Base-by-base conservation (phyloP, 2,113 vertebrate genomes). In the Protomyctophum bolini region DNA sequence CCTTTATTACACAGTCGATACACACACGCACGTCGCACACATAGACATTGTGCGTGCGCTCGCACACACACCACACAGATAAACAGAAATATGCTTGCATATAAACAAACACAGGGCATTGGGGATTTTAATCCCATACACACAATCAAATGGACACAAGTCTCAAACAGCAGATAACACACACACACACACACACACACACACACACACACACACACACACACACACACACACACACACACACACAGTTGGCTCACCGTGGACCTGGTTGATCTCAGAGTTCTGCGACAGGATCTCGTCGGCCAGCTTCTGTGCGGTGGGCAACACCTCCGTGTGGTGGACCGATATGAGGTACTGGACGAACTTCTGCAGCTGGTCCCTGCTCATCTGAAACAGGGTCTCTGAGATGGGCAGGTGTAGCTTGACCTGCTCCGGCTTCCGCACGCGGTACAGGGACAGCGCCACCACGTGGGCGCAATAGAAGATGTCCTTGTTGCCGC, bases 401-500 rank as follows among this genome's bases (percentile, higher is more conserved):
- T 99, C 97, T 82, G 97, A 99, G 94, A 98, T 99, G 89, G 97
- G 97, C 93, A 99, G 95, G 94, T 98, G 97, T 79, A 99, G 92
- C 87, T 98, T 98, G 94, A 99, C 97, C 95, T 96, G 95, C 89
- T 99, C 97, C 66, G 97, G 97, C 92, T 97, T 96, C 89, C 97
- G 97, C 87, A 98, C 97, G 80, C 97, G 95, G 87, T 98, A 98
- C 89, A 99, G 95, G 70, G 97, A 98, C 45, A 99, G 94, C 50
- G 97, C 97, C 91, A 99, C 97, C 83, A 99, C 97, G 0, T 99
- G 97, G 2, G 97, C 97, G 85, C 97, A 99, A 73, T 98, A 99
- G 95, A 99, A 99, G 94, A 99, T 99, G 95, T 99, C 97, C 91
- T 98, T 98, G 95, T 98, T 98, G 91, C 97, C 97, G 81, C 97